Conservation (phyloP, 2,888 invertebrate genomes). For the Parelbella ahira region DNA sequence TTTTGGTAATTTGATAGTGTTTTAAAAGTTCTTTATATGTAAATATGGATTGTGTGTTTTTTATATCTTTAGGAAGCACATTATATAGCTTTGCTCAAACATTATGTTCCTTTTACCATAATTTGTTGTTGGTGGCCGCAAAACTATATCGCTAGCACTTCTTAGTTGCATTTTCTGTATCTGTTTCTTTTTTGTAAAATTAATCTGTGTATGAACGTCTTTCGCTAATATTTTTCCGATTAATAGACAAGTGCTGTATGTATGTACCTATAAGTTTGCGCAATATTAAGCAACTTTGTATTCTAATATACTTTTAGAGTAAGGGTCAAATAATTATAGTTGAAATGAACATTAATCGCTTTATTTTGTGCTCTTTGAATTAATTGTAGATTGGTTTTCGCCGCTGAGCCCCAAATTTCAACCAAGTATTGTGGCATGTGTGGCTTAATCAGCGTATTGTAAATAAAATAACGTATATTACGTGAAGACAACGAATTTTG, state of each 20-base stretch:
- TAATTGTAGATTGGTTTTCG: not conserved
- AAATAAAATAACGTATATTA: conserved; percentile 1
- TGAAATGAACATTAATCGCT: not conserved
- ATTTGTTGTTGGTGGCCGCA: not conserved
- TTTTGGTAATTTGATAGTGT: no score
- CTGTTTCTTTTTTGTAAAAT: not conserved
- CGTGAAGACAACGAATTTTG: no score
- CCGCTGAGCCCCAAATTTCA: conserved; percentile 5
- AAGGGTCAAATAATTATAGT: conserved; percentile 1
- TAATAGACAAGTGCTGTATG: conserved; percentile 2
- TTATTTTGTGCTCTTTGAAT: conserved; percentile 11
- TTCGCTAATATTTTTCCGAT: conserved; percentile 7
- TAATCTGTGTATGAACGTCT: conserved; percentile 1
- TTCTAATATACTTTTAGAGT: not conserved
- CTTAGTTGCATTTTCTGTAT: conserved; percentile 8
- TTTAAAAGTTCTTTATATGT: not conserved
- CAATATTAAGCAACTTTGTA: conserved; percentile 1
- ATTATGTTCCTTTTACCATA: not conserved
- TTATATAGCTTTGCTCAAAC: conserved; percentile 2
- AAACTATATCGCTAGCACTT: conserved; percentile 6
- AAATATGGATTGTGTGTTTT: not conserved
- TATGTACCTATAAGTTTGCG: conserved; percentile 2
- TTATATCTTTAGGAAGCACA: not conserved
- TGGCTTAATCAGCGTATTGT: conserved; percentile 3
- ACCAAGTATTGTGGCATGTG: conserved; percentile 6